phyloP scores from a whole-genome alignment of 2,113 vertebrate species.

The Ophthalmotilapia sp. region DNA sequence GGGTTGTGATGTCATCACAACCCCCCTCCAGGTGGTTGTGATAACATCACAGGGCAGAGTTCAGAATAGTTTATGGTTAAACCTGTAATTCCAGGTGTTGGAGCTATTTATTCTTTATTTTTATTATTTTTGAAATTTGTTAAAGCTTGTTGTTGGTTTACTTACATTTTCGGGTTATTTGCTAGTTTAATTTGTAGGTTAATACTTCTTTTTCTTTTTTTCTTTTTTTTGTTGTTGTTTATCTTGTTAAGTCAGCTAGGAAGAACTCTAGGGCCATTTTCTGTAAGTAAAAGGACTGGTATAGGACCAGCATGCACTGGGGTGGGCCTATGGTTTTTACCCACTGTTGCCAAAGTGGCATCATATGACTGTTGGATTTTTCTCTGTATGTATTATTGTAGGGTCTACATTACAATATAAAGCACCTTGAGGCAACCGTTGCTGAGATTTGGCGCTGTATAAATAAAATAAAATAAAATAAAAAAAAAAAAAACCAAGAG shows the following conservation, averaged over 20 bases:
- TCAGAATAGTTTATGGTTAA: not conserved
- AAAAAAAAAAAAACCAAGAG: fast-evolving
- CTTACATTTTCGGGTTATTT: not conserved
- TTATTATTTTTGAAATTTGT: not conserved
- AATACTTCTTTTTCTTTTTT: not conserved
- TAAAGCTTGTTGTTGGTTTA: not conserved
- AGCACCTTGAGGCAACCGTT: not conserved
- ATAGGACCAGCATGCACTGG: not conserved
- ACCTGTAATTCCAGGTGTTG: not conserved
- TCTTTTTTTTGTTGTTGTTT: not conserved
- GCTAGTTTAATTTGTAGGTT: not conserved
- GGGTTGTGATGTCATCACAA: not conserved
- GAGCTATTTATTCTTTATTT: not conserved
- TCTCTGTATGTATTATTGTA: not conserved
- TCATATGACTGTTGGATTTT: not conserved
- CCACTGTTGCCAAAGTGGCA: not conserved
- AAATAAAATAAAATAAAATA: fast-evolving
- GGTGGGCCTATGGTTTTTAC: not conserved
- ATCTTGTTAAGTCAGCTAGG: not conserved
- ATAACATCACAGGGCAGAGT: not conserved
- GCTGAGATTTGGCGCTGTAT: not conserved
- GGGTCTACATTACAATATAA: not conserved
- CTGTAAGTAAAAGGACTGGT: not conserved
- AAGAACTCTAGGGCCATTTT: not conserved
- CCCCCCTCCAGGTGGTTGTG: no score